Percentiles rank a stretch among this genome's conserved stretches.
Evolutionary conservation across 2,888 invertebrate species (phyloP).

Genomic region (Cheilosia urbana): DNA sequence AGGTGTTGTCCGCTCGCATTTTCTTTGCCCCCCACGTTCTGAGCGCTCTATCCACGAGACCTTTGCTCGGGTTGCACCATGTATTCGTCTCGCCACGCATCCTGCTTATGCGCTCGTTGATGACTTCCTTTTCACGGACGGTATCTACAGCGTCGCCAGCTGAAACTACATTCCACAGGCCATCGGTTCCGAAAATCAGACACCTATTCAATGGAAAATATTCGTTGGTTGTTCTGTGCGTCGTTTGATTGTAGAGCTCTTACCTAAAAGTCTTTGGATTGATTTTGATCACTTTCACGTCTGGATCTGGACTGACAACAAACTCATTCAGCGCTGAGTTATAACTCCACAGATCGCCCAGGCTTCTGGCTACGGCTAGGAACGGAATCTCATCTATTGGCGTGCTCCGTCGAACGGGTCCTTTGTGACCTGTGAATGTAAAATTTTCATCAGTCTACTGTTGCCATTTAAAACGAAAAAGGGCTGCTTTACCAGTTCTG

Average conservation of each 20-base stretch:
- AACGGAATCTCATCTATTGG: conserved; percentile 97
- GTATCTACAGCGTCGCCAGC: conserved; percentile 92
- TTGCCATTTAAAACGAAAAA: background rate
- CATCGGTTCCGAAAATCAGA: conserved; percentile 97
- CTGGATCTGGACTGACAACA: conserved; percentile 99
- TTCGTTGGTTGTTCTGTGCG: background rate
- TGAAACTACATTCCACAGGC: conserved; percentile 97
- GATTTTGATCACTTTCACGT: conserved; percentile 93
- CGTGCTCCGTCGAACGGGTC: conserved; percentile 95
- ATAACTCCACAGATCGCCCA: conserved; percentile 99
- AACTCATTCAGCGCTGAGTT: conserved; percentile 95
- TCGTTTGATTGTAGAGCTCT: conserved; percentile 39
- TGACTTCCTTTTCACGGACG: conserved; percentile 92
- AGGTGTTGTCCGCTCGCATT: conserved; percentile 98
- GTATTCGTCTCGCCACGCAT: conserved; percentile 79
- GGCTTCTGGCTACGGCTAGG: conserved; percentile 96
- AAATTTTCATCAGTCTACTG: background rate
- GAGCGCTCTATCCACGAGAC: conserved; percentile 92
- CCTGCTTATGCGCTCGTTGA: conserved; percentile 87
- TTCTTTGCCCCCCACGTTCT: conserved; percentile 93
- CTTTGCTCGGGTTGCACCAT: conserved; percentile 96
- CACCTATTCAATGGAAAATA: conserved; percentile 85
- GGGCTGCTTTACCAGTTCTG: conserved; percentile 85
- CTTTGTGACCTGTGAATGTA: conserved; percentile 83
- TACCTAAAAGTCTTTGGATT: conserved; percentile 89